Percentiles rank a stretch among this genome's conserved stretches.
Conservation (phyloP, 2,888 invertebrate genomes). For the Nebria brevicollis region DNA sequence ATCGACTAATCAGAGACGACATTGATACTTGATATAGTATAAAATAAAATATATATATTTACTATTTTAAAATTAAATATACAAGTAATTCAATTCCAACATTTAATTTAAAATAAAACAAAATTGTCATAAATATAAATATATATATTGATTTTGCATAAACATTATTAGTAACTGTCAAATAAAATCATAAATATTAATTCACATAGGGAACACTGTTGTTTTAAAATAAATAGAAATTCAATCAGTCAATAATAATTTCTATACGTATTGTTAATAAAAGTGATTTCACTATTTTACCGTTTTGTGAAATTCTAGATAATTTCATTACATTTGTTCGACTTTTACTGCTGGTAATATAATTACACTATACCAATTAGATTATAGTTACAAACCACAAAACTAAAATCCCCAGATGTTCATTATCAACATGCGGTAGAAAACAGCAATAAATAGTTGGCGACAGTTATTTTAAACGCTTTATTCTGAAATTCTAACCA, state of each 20-base stretch:
- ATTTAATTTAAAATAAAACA: not conserved
- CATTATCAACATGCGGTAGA: constrained; percentile 34
- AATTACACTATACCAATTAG: not conserved
- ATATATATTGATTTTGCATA: not conserved
- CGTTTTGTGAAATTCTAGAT: too few species aligned
- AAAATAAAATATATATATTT: not conserved
- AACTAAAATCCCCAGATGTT: constrained; percentile 45
- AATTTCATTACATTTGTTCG: not conserved
- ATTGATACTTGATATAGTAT: too few species aligned
- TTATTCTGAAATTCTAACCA: constrained; percentile 7
- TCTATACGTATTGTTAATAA: not conserved
- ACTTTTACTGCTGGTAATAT: not conserved
- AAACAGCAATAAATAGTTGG: constrained; percentile 10
- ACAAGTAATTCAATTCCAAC: not conserved
- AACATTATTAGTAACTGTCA: not conserved
- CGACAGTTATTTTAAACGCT: constrained; percentile 15
- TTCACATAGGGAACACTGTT: not conserved
- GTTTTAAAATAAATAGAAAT: not conserved
- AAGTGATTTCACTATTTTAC: not conserved
- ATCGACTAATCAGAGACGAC: too few species aligned
- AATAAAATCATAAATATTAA: not conserved
- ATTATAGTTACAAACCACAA: constrained; percentile 7
- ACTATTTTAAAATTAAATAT: not conserved
- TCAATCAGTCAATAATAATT: too few species aligned
- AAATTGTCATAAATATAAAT: not conserved